These are phyloP conservation scores for Drosophila merina DNA, from an alignment of 2,888 invertebrate species.

Conservation along the genomic window DNA sequence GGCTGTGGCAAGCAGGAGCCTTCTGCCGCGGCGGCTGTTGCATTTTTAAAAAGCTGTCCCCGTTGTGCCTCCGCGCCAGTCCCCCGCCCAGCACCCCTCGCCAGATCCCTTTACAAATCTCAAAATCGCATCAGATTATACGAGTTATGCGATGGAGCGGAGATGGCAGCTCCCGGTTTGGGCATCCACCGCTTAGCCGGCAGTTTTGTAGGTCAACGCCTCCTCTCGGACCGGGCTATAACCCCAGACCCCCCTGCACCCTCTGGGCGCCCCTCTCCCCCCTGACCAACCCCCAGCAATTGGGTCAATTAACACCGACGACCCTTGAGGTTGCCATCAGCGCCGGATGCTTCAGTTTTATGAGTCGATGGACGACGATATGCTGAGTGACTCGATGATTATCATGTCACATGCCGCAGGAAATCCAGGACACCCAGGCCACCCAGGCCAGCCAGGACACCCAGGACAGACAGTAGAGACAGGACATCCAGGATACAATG, in stretches of 20 bases:
- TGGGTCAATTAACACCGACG: slow-evolving; percentile 53
- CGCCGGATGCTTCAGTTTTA: slow-evolving; percentile 28
- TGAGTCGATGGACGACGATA: slow-evolving; percentile 21
- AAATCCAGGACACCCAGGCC: background rate
- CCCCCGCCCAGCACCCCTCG: background rate
- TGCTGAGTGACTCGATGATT: slow-evolving; percentile 62
- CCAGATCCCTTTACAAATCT: slow-evolving; percentile 60
- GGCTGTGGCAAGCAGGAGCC: slow-evolving; percentile 9
- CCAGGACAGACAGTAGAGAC: too few relatives aligned
- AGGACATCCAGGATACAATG: slow-evolving; percentile 51
- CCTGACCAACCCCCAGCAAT: slow-evolving; percentile 14
- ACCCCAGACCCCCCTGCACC: background rate
- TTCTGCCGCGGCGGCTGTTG: slow-evolving; percentile 26
- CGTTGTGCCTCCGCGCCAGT: slow-evolving; percentile 6
- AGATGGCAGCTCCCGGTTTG: slow-evolving; percentile 26
- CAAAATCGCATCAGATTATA: slow-evolving; percentile 76
- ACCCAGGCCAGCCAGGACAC: too few relatives aligned
- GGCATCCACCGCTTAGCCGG: slow-evolving; percentile 20
- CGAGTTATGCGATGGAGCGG: slow-evolving; percentile 34
- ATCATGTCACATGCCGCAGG: slow-evolving; percentile 69
- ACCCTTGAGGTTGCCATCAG: slow-evolving; percentile 29
- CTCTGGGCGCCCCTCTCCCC: background rate
- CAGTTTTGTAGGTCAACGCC: slow-evolving; percentile 42
- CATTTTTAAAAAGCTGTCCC: slow-evolving; percentile 20
- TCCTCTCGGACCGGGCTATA: slow-evolving; percentile 15